Evolutionary conservation across 2,888 invertebrate genomes (phyloP).

Genomic region (Tinea semifulvella): DNA sequence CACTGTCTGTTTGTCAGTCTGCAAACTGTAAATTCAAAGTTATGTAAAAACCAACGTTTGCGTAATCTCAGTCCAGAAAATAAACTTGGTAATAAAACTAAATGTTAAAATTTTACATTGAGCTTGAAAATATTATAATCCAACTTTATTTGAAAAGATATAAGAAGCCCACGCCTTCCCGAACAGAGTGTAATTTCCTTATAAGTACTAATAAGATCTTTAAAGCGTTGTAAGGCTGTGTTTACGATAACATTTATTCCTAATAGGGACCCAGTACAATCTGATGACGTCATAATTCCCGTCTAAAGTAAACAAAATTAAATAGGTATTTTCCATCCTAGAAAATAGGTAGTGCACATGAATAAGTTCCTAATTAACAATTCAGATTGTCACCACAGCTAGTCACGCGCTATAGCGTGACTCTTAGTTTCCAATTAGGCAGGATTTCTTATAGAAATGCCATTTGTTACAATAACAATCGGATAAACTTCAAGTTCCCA

Average conservation of each 20-base stretch:
- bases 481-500: conserved; percentile 7
- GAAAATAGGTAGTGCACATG: conserved; percentile 13
- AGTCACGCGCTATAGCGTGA: conserved; percentile 43
- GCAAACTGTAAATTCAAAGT: too few species aligned
- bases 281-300: background rate
- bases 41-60: too few species aligned
- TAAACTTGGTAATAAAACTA: too few species aligned
- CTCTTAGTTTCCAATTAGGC: conserved; percentile 35
- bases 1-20: too few species aligned
- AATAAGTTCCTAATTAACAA: conserved; percentile 32
- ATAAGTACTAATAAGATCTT: conserved; percentile 10
- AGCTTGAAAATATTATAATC: conserved; percentile 8
- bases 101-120: background rate
- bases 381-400: conserved; percentile 39
- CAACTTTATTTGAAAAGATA: background rate
- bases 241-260: conserved; percentile 2
- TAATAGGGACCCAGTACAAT: background rate
- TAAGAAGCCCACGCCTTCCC: background rate
- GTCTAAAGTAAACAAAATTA: conserved; percentile 5
- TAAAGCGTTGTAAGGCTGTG: background rate
- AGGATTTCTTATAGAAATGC: conserved; percentile 27
- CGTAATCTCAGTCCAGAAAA: too few species aligned
- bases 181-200: background rate
- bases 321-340: background rate
- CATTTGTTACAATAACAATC: conserved; percentile 13